Evolutionary conservation across 1,140 invertebrate species (phyloP), one percentile per base, ranked within the genome.

Genomic region (Acromyrmex heyeri): DNA sequence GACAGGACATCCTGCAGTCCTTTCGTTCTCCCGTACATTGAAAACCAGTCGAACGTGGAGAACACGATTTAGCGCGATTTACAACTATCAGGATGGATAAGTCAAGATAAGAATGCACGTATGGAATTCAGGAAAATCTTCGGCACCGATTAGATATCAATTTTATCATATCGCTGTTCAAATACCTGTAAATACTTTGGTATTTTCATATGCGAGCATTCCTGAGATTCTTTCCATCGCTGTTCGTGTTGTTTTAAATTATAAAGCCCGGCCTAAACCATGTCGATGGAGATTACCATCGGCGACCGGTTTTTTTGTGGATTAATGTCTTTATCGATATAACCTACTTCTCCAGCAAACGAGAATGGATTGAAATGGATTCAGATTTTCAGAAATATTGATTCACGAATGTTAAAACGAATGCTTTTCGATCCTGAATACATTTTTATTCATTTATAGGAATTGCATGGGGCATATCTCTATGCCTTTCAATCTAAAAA

Each of bases 251-350:
- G 7, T 7, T 83, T 55, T 50, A 21, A 59, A 50, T 48, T 62
- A 14, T 72, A 82, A 44, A 16, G 2, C 10, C 38, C 8, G 38
- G 8, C 5, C 62, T 81, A 81, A 81, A 57, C n/a, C 21, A 30
- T 5, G 10, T 12, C 3, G 34, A 65, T 64, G 69, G 57, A 62
- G 50, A 57, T 81, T 21, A 70, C 24, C 61, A 27, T 38, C n/a
- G 55, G 34, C 53, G 78, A 93, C 92, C 89, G 92, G 91, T 92
- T 82, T 30, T 73, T 88, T 78, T 73, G 44, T 55, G 55, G 69
- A 86, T n/a, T 77, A 86, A 21, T 53, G 65, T 81, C 62, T 91
- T 88, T 79, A 89, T 88, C 78, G 85, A 86, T 48, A 88, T 88
- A 91, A 91, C 92, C 91, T 73, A 91, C 88, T 91, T 93, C 24